A percentile compares a stretch with the other conserved stretches of the same genome.
phyloP scores from a whole-genome alignment of 1,140 invertebrate species.

The Vollenhovia emeryi region DNA sequence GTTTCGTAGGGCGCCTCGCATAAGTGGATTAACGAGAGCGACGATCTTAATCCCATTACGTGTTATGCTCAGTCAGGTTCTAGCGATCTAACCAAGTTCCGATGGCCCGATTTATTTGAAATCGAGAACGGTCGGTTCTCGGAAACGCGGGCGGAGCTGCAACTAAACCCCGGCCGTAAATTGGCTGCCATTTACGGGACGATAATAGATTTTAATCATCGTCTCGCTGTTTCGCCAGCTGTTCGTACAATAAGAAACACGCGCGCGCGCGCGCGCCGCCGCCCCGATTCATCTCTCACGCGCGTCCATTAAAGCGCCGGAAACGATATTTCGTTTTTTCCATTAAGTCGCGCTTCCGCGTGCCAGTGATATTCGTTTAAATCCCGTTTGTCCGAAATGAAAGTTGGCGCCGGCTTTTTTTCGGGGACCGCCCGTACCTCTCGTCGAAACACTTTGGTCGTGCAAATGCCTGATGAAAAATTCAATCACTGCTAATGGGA shows the following conservation, averaged over 20 bases:
- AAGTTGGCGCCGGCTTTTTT: constrained; percentile 38
- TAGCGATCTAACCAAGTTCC: constrained; percentile 25
- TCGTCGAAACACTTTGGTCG: constrained; percentile 10
- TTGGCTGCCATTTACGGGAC: constrained; percentile 38
- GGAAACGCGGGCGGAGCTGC: background rate
- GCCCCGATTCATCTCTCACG: constrained; percentile 17
- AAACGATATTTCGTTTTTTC: constrained; percentile 58
- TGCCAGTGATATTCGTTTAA: constrained; percentile 52
- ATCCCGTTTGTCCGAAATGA: constrained; percentile 45
- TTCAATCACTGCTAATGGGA: constrained; percentile 49
- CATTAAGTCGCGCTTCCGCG: constrained; percentile 46
- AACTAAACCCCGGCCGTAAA: constrained; percentile 25
- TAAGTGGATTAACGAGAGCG: constrained; percentile 74
- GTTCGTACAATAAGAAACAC: constrained; percentile 37
- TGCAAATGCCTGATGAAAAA: constrained; percentile 45
- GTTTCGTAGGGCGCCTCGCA: constrained; percentile 50
- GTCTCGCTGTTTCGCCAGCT: constrained; percentile 36
- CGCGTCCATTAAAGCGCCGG: constrained; percentile 41
- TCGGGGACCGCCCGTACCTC: background rate
- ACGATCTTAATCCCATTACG: constrained; percentile 64
- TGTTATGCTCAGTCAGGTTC: constrained; percentile 27
- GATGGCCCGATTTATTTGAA: constrained; percentile 38
- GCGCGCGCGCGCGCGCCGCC: too few relatives aligned
- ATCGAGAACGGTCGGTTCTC: background rate
- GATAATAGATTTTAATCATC: constrained; percentile 54